These are phyloP conservation scores for Protobothrops flavoviridis DNA, from an alignment of 2,113 vertebrate genomes.

Conservation along the genomic window DNA sequence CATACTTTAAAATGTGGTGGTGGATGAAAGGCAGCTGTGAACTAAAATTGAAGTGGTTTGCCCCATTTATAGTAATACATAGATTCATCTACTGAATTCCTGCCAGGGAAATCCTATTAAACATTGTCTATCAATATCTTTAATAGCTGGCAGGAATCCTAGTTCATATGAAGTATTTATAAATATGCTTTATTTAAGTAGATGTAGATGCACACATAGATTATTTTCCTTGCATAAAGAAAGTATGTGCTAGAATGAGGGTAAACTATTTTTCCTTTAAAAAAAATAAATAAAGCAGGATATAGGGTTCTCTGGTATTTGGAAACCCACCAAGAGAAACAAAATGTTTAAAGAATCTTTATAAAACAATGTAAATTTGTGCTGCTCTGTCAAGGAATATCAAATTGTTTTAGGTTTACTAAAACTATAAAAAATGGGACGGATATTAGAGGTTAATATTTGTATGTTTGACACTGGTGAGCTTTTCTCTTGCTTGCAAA, in stretches of 20 bases:
- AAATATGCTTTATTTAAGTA: slow-evolving; percentile 42
- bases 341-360: not conserved
- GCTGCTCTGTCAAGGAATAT: not conserved
- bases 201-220: slow-evolving; percentile 42
- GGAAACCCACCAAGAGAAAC: not conserved
- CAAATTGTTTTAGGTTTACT: not conserved
- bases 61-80: not conserved
- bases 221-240: slow-evolving; percentile 52
- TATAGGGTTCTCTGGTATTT: not conserved
- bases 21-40: slow-evolving; percentile 27
- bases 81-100: slow-evolving; percentile 24
- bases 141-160: slow-evolving; percentile 25
- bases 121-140: not conserved
- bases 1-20: slow-evolving; percentile 14
- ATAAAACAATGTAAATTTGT: not conserved
- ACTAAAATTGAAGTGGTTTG: not conserved
- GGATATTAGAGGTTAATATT: not conserved
- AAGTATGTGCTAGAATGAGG: slow-evolving; percentile 65
- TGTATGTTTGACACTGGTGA: not conserved
- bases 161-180: slow-evolving; percentile 39
- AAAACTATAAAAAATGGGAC: not conserved
- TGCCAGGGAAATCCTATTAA: slow-evolving; percentile 6
- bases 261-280: slow-evolving; percentile 49
- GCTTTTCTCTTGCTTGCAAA: not conserved
- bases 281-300: slow-evolving; percentile 18